These are phyloP conservation scores for Geothlypis trichas DNA, from an alignment of 2,113 vertebrate species.

Conservation along the genomic window DNA sequence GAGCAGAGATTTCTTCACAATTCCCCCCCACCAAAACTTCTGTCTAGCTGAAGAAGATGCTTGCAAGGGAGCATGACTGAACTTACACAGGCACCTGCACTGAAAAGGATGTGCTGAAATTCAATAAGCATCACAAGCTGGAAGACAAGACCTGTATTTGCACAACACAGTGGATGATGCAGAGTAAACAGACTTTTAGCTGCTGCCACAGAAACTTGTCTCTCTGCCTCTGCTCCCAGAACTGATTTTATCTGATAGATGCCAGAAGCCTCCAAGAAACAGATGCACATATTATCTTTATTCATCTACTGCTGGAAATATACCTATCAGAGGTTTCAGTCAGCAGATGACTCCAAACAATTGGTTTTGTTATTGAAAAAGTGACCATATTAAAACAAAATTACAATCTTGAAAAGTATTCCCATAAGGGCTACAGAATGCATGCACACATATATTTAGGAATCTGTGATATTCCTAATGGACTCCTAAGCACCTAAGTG, in stretches of 20 bases:
- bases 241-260: neutral
- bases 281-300: neutral
- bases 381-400: neutral
- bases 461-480: neutral
- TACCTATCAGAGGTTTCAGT: neutral
- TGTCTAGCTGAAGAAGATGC: neutral
- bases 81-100: neutral
- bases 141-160: neutral
- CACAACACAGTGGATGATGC: neutral
- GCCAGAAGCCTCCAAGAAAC: neutral
- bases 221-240: neutral
- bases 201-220: neutral
- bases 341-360: neutral
- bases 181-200: neutral
- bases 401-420: neutral
- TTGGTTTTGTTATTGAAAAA: neutral
- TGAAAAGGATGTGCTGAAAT: slow-evolving; percentile 1
- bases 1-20: neutral
- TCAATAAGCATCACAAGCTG: neutral
- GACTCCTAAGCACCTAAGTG: neutral
- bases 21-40: neutral
- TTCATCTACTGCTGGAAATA: neutral
- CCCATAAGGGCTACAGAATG: neutral
- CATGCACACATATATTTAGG: neutral
- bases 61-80: neutral